A percentile compares a stretch with the other conserved stretches of the same genome.
These are phyloP conservation scores for Zaprionus kolodkinae DNA, from an alignment of 1,140 invertebrate species.

Conservation along the genomic window DNA sequence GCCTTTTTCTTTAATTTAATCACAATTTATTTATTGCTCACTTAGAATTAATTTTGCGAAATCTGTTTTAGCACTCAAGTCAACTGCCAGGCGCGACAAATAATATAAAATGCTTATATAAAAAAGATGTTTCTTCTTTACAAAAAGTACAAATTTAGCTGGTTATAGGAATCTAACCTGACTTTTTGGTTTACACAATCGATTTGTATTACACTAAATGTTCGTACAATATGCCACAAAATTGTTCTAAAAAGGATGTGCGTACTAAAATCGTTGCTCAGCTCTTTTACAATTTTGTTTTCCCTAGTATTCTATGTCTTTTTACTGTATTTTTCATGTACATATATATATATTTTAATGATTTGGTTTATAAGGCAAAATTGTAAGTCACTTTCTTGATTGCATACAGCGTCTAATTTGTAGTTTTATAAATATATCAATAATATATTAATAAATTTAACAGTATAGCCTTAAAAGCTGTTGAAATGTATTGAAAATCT, in stretches of 20 bases:
- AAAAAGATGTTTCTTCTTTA: constrained; percentile 35
- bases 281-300: constrained; percentile 19
- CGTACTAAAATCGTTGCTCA: constrained; percentile 49
- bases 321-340: constrained; percentile 19
- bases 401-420: constrained; percentile 64
- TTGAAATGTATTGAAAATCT: constrained; percentile 61
- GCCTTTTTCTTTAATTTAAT: constrained; percentile 52
- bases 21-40: constrained; percentile 73
- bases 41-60: constrained; percentile 57
- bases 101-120: constrained; percentile 48
- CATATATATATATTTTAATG: constrained; percentile 46
- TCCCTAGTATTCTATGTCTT: not conserved
- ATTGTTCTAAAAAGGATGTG: constrained; percentile 51
- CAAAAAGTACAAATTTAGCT: constrained; percentile 47
- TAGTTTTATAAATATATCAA: constrained; percentile 37
- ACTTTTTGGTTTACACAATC: constrained; percentile 3
- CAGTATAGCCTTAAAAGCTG: constrained; percentile 51
- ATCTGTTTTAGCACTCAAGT: constrained; percentile 42
- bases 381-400: constrained; percentile 74
- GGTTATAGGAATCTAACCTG: constrained; percentile 17
- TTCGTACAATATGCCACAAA: constrained; percentile 50
- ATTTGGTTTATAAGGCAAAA: constrained; percentile 65
- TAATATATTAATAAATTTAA: constrained; percentile 48
- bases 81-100: constrained; percentile 42
- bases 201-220: constrained; percentile 22